Percentiles rank a stretch among this genome's conserved stretches.
These are phyloP conservation scores for Malthinus flaveolus DNA, from an alignment of 2,888 invertebrate genomes.

Conservation along the genomic window DNA sequence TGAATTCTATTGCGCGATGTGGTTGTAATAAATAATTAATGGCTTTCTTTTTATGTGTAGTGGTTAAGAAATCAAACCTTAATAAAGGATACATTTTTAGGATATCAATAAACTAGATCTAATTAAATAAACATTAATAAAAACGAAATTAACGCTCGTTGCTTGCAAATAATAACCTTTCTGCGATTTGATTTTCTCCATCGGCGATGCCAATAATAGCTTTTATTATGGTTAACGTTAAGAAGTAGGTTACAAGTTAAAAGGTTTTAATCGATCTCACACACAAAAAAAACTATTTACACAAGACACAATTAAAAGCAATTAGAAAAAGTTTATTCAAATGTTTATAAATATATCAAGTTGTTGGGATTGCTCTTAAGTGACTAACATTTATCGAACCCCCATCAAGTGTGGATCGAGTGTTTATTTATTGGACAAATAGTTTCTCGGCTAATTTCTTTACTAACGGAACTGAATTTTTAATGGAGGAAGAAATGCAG, in stretches of 20 bases:
- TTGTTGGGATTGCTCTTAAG: not conserved
- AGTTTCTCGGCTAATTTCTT: too few relatives aligned
- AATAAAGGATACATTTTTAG: too few relatives aligned
- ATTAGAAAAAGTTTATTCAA: slow-evolving; percentile 3
- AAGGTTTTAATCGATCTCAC: slow-evolving; percentile 4
- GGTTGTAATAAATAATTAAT: too few relatives aligned
- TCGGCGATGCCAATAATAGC: not conserved
- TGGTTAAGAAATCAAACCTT: too few relatives aligned
- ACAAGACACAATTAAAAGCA: slow-evolving; percentile 4
- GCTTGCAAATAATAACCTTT: slow-evolving; percentile 1
- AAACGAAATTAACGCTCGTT: not conserved
- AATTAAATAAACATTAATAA: too few relatives aligned
- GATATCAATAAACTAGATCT: too few relatives aligned
- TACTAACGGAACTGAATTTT: not conserved
- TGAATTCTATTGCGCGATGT: too few relatives aligned
- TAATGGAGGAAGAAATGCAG: slow-evolving; percentile 1
- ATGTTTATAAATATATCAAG: not conserved
- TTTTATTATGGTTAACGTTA: not conserved
- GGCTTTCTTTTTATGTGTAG: too few relatives aligned
- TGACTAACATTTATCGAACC: too few relatives aligned
- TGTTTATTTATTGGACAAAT: too few relatives aligned
- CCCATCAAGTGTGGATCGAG: too few relatives aligned
- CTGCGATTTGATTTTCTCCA: not conserved
- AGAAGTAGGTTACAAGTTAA: slow-evolving; percentile 7
- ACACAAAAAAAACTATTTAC: not conserved